A percentile compares a stretch with the other conserved stretches of the same genome.
phyloP scores from a whole-genome alignment of 2,888 invertebrate species.

The Yponomeuta cagnagella region DNA sequence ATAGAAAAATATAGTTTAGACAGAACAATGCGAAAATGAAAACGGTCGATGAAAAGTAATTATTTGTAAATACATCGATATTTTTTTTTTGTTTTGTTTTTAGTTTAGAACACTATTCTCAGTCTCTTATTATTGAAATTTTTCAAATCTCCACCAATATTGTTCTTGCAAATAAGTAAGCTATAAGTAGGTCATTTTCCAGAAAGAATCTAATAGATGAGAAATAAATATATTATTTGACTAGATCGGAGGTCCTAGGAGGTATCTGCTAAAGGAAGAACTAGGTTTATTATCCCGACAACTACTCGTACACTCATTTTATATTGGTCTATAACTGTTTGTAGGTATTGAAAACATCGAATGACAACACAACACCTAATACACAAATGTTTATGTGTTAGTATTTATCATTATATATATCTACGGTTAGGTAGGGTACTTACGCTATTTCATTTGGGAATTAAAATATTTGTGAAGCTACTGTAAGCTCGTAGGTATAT shows the following conservation, averaged over 20 bases:
- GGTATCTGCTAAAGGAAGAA: neutral
- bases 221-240: neutral
- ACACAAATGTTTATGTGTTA: constrained; percentile 26
- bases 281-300: neutral
- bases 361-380: constrained; percentile 63
- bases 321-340: constrained; percentile 45
- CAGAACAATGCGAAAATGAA: no score
- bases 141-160: constrained; percentile 32
- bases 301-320: constrained; percentile 1
- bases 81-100: constrained; percentile 27
- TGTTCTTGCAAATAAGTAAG: constrained; percentile 19
- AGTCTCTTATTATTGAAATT: constrained; percentile 67
- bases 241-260: neutral
- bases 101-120: constrained; percentile 68
- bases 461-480: neutral
- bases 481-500: neutral
- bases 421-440: neutral
- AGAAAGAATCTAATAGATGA: neutral
- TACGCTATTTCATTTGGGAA: neutral
- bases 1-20: no score
- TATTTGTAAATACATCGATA: constrained; percentile 12
- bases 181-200: neutral
- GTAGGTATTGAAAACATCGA: constrained; percentile 49
- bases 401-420: neutral
- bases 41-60: neutral